A percentile compares a stretch with the other conserved stretches of the same genome.
Evolutionary conservation across 2,797 vertebrate genomes (phyloP).

Genomic region (Halcyon smyrnensis): DNA sequence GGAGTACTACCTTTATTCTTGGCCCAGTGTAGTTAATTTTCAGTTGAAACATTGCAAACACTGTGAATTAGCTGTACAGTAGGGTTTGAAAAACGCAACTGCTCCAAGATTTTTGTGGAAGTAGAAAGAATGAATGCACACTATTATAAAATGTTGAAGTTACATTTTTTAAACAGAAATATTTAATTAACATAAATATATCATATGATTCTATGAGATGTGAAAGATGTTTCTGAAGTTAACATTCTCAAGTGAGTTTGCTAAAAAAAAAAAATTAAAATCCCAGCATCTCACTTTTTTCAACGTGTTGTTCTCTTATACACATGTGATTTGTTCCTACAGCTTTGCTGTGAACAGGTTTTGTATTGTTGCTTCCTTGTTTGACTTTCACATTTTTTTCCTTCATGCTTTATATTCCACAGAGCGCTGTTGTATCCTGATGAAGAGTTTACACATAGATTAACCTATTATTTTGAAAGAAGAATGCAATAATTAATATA

Average conservation of each 20-base stretch:
- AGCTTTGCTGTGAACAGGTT: not conserved
- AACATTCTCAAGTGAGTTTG: too few species aligned
- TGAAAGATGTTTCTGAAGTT: too few species aligned
- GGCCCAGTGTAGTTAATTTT: not conserved
- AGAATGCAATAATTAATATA: not conserved
- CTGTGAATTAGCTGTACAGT: not conserved
- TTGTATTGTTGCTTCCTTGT: not conserved
- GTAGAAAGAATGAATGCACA: not conserved
- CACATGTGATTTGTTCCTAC: not conserved
- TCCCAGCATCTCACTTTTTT: not conserved
- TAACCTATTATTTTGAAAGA: not conserved
- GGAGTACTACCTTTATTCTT: not conserved
- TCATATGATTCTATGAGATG: too few species aligned
- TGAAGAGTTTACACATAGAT: not conserved
- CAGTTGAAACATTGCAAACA: not conserved
- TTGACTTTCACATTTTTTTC: not conserved
- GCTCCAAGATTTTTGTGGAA: not conserved
- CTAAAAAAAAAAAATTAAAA: too few species aligned
- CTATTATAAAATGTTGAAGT: not conserved
- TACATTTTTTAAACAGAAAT: not conserved
- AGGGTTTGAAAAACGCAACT: constrained; percentile 17
- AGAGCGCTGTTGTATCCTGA: not conserved
- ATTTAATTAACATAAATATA: too few species aligned
- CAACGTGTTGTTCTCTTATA: not conserved
- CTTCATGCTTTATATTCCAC: not conserved